Evolutionary conservation across 2,888 invertebrate genomes (phyloP).

Genomic region (Idaea aversata): DNA sequence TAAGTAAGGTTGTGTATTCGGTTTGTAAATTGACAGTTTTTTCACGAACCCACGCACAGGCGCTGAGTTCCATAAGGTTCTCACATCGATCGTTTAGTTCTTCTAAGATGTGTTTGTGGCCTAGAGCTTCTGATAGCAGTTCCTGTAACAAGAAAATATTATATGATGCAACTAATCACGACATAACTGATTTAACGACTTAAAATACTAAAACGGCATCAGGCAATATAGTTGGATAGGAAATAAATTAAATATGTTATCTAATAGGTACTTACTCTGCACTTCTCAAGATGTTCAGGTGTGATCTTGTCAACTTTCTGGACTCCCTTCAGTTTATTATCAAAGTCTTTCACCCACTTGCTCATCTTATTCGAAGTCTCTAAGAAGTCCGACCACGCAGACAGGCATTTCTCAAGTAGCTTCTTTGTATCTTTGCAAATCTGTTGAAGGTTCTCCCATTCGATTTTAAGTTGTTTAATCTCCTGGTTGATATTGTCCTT

Average conservation of each 20-base stretch:
- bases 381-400: slow-evolving; percentile 90
- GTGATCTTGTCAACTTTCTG: slow-evolving; percentile 87
- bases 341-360: slow-evolving; percentile 87
- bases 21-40: slow-evolving; percentile 92
- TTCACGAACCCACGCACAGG: slow-evolving; percentile 91
- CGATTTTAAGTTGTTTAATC: slow-evolving; percentile 87
- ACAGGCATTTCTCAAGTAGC: slow-evolving; percentile 86
- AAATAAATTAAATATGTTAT: slow-evolving; percentile 6
- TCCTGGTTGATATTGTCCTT: slow-evolving; percentile 90
- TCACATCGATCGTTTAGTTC: slow-evolving; percentile 93
- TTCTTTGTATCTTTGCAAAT: slow-evolving; percentile 89
- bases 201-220: too few species aligned
- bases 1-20: slow-evolving; percentile 88
- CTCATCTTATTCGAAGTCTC: slow-evolving; percentile 86
- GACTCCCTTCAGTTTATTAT: slow-evolving; percentile 82
- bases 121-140: slow-evolving; percentile 87
- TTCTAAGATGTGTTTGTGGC: slow-evolving; percentile 89
- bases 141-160: slow-evolving; percentile 58
- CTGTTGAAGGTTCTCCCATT: slow-evolving; percentile 90
- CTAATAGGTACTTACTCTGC: slow-evolving; percentile 78
- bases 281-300: slow-evolving; percentile 88
- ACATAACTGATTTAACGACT: too few species aligned
- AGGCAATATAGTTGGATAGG: too few species aligned
- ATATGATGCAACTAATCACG: background rate
- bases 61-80: slow-evolving; percentile 91